Conservation (phyloP, 2,888 invertebrate species). For the Drosophila hawaiiensis region DNA sequence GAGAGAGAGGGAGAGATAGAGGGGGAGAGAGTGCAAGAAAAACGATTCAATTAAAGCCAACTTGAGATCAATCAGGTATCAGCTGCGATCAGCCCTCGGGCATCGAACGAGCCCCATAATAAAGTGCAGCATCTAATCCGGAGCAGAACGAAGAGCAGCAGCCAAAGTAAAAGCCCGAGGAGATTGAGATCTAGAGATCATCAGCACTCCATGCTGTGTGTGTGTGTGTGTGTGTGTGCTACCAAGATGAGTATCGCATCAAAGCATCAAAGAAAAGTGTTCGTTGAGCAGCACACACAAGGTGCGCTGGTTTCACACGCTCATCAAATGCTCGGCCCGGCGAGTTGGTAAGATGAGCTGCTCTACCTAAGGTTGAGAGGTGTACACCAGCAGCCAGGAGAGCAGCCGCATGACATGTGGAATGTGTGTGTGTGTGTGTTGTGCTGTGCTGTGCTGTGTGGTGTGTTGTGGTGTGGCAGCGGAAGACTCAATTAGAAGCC, state of each 20-base stretch:
- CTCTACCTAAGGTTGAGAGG: conserved; percentile 15
- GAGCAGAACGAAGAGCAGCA: conserved; percentile 8
- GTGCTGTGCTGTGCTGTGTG: not conserved
- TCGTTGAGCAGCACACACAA: conserved; percentile 49
- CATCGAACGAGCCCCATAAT: conserved; percentile 18
- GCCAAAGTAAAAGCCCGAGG: conserved; percentile 57
- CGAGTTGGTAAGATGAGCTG: conserved; percentile 57
- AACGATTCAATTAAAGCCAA: conserved; percentile 81
- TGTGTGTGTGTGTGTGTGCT: conserved; percentile 63
- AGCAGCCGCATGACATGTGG: conserved; percentile 68
- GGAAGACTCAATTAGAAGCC: conserved; percentile 79
- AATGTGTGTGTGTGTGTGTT: conserved; percentile 45
- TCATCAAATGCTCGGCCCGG: conserved; percentile 61
- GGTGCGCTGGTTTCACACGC: conserved; percentile 79
- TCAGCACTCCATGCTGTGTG: conserved; percentile 48
- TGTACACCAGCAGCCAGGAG: conserved; percentile 9
- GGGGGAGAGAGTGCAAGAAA: conserved; percentile 17
- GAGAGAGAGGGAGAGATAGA: conserved; percentile 17
- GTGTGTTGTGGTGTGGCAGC: conserved; percentile 34
- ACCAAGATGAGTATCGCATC: conserved; percentile 66
- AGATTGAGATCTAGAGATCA: conserved; percentile 50
- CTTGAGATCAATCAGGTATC: conserved; percentile 73
- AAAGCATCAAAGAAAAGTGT: conserved; percentile 39
- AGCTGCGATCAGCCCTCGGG: conserved; percentile 31
- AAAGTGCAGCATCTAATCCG: conserved; percentile 50